Evolutionary conservation across 1,140 invertebrate species (phyloP).

Genomic region (Anastatus disparis): DNA sequence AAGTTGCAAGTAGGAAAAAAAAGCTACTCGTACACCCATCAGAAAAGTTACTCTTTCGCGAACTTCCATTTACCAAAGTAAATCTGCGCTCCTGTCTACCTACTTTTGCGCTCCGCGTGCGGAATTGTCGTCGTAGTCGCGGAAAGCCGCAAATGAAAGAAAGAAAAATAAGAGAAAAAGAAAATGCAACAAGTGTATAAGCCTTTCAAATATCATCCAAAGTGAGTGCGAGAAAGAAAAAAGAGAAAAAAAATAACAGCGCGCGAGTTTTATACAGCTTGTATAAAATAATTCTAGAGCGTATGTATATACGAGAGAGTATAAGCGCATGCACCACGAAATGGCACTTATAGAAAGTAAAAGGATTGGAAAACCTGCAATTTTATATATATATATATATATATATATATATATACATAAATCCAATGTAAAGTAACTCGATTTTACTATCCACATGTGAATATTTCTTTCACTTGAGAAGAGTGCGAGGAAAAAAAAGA

Average conservation of each 20-base stretch:
- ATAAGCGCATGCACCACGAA: not conserved
- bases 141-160: not conserved
- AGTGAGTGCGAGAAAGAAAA: too few relatives aligned
- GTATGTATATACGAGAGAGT: too few relatives aligned
- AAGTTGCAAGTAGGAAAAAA: not conserved
- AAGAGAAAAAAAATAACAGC: too few relatives aligned
- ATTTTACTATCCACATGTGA: too few relatives aligned
- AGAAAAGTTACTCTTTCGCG: not conserved
- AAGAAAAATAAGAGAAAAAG: conserved; percentile 4
- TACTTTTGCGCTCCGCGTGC: too few relatives aligned
- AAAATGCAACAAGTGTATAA: conserved; percentile 39
- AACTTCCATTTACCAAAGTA: conserved; percentile 31
- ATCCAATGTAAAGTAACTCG: too few relatives aligned
- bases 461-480: not conserved
- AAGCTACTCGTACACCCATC: too few relatives aligned
- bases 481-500: conserved; percentile 7
- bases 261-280: not conserved
- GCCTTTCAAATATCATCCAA: conserved; percentile 34
- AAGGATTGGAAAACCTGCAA: conserved; percentile 38
- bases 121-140: too few relatives aligned
- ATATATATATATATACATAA: too few relatives aligned
- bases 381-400: too few relatives aligned
- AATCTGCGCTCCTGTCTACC: too few relatives aligned
- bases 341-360: conserved; percentile 37
- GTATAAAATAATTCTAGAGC: conserved; percentile 28